Percentiles rank a stretch among this genome's conserved stretches.
Evolutionary conservation across 2,113 vertebrate species (phyloP).

Genomic region (Anarrhichthys ocellatus): DNA sequence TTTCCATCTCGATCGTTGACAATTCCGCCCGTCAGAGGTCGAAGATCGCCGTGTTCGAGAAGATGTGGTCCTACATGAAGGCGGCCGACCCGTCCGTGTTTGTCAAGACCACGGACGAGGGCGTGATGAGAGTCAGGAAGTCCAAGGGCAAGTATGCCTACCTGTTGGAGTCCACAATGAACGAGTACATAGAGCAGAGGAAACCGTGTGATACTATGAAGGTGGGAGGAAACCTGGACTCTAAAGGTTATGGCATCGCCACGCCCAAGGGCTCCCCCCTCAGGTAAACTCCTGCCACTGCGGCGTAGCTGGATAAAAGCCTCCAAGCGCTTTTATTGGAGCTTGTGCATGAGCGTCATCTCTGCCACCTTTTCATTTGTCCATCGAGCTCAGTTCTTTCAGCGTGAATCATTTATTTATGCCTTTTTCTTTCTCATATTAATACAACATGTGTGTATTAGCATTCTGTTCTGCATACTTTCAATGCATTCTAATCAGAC

Average conservation of each 20-base stretch:
- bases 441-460: background rate
- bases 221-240: constrained; percentile 99
- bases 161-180: constrained; percentile 99
- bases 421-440: background rate
- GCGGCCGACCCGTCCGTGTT: constrained; percentile 97
- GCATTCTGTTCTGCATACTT: background rate
- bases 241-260: constrained; percentile 99
- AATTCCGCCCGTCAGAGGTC: constrained; percentile 83
- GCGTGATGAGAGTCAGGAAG: constrained; percentile 95
- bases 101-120: constrained; percentile 97
- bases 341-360: constrained; percentile 42
- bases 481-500: background rate
- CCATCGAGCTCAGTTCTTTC: background rate
- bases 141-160: constrained; percentile 99
- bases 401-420: constrained; percentile 1
- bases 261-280: constrained; percentile 97
- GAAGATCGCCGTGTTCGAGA: constrained; percentile 99
- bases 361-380: constrained; percentile 9
- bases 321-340: constrained; percentile 35
- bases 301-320: constrained; percentile 46
- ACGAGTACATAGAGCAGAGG: constrained; percentile 98
- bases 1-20: constrained; percentile 6
- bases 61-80: constrained; percentile 99
- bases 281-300: constrained; percentile 87
- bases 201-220: constrained; percentile 99